These are phyloP conservation scores for Notarius lentiginosus DNA, from an alignment of 2,113 vertebrate genomes.

Conservation along the genomic window DNA sequence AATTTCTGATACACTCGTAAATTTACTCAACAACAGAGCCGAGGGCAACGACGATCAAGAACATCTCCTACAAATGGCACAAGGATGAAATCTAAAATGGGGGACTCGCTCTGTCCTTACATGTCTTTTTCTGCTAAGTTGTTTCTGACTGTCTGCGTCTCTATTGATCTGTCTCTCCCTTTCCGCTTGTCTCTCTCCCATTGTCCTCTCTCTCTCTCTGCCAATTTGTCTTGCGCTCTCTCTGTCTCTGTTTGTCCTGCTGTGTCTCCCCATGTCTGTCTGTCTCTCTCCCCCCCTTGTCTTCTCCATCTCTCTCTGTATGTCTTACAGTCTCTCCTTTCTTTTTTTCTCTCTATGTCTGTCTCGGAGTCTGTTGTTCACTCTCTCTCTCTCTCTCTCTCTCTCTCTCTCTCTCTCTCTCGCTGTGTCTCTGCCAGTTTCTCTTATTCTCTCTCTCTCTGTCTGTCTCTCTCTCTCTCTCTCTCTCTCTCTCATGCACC, in stretches of 20 bases:
- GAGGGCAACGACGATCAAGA: not conserved
- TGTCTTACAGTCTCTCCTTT: not conserved
- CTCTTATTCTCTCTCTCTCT: too few species aligned
- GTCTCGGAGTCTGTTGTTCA: not conserved
- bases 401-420: too few species aligned
- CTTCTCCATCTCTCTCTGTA: not conserved
- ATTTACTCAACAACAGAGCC: not conserved
- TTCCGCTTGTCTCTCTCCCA: too few species aligned
- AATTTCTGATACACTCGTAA: not conserved
- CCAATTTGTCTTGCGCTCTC: not conserved
- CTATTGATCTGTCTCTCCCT: not conserved
- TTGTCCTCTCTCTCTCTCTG: not conserved
- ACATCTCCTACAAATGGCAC: not conserved
- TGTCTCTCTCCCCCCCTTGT: not conserved
- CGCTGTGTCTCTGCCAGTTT: too few species aligned
- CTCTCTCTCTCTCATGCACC: too few species aligned
- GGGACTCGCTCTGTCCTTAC: not conserved
- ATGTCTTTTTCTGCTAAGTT: not conserved
- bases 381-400: not conserved
- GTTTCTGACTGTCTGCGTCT: not conserved
- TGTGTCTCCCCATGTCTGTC: not conserved
- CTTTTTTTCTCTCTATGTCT: not conserved
- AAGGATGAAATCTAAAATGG: not conserved
- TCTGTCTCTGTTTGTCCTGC: not conserved
- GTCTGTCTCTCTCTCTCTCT: not conserved